Evolutionary conservation across 2,797 vertebrate species (phyloP).

Genomic region (Lagodon rhomboides): DNA sequence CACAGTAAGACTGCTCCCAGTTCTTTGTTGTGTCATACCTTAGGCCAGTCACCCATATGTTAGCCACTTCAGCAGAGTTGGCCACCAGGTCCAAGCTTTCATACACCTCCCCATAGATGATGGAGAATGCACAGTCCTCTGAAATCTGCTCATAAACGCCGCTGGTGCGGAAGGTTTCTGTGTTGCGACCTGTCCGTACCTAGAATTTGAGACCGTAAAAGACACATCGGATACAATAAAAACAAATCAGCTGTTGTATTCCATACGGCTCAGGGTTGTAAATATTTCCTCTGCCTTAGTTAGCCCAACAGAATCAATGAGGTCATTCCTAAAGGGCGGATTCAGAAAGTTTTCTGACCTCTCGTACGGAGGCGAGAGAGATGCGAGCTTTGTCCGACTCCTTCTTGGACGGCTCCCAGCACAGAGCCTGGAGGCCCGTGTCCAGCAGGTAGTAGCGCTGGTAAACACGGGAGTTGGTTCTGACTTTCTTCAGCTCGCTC

Average conservation of each 20-base stretch:
- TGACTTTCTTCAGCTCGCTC: constrained; percentile 93
- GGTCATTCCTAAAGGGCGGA: constrained; percentile 10
- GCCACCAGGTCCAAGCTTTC: constrained; percentile 95
- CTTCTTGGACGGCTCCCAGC: constrained; percentile 97
- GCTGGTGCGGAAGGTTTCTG: constrained; percentile 95
- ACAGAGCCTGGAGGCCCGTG: constrained; percentile 92
- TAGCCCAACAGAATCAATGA: constrained; percentile 12
- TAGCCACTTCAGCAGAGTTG: constrained; percentile 92
- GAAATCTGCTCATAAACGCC: constrained; percentile 96
- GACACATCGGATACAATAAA: constrained; percentile 30
- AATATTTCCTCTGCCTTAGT: constrained; percentile 13
- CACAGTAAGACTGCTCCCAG: not conserved
- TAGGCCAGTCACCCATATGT: constrained; percentile 96
- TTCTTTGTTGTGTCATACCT: constrained; percentile 85
- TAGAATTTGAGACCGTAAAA: constrained; percentile 64
- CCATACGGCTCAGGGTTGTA: constrained; percentile 7
- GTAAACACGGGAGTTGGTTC: constrained; percentile 94
- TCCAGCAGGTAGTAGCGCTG: constrained; percentile 94
- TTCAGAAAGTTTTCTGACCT: constrained; percentile 82
- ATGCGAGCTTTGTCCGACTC: constrained; percentile 96
- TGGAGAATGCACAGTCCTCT: constrained; percentile 95
- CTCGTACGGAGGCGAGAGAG: constrained; percentile 90
- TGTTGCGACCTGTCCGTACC: constrained; percentile 96
- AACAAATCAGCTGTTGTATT: constrained; percentile 26
- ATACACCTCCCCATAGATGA: constrained; percentile 94